phyloP scores from a whole-genome alignment of 2,888 invertebrate species.

The Hermaeophaga mercurialis region DNA sequence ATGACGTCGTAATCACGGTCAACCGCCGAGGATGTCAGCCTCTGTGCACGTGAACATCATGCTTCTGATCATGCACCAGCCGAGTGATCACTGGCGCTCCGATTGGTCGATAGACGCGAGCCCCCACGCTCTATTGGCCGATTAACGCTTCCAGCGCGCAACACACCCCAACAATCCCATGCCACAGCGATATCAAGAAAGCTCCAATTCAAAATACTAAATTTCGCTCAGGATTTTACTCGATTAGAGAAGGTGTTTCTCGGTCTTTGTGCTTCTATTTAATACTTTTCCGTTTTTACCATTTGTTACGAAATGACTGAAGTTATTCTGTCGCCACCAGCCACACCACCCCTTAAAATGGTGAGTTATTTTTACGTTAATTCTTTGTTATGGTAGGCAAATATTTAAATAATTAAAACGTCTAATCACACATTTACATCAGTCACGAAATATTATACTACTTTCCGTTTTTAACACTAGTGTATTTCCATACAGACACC shows the following conservation, averaged over 20 bases:
- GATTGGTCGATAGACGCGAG: constrained; percentile 65
- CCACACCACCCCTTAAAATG: constrained; percentile 71
- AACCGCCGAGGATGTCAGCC: constrained; percentile 68
- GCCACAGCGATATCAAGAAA: constrained; percentile 53
- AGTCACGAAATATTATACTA: too few species aligned
- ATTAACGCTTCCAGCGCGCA: constrained; percentile 55
- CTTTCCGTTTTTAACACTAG: too few species aligned
- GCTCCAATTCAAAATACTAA: constrained; percentile 46
- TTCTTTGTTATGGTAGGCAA: too few species aligned
- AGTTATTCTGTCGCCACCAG: constrained; percentile 68
- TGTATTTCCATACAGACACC: too few species aligned
- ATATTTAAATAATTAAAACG: too few species aligned
- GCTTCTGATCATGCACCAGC: constrained; percentile 75
- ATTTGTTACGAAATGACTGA: constrained; percentile 20
- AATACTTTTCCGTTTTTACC: constrained; percentile 2
- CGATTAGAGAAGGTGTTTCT: constrained; percentile 15
- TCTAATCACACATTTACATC: too few species aligned
- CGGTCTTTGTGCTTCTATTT: constrained; percentile 18
- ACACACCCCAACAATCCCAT: constrained; percentile 60
- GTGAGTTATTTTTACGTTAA: constrained; percentile 50
- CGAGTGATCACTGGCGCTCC: constrained; percentile 67
- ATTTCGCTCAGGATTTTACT: constrained; percentile 36
- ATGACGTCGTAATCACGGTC: constrained; percentile 70
- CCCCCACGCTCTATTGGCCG: constrained; percentile 61
- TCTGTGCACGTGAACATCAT: constrained; percentile 85